Evolutionary conservation across 2,797 vertebrate genomes (phyloP).

Genomic region (Alfaro cultratus): DNA sequence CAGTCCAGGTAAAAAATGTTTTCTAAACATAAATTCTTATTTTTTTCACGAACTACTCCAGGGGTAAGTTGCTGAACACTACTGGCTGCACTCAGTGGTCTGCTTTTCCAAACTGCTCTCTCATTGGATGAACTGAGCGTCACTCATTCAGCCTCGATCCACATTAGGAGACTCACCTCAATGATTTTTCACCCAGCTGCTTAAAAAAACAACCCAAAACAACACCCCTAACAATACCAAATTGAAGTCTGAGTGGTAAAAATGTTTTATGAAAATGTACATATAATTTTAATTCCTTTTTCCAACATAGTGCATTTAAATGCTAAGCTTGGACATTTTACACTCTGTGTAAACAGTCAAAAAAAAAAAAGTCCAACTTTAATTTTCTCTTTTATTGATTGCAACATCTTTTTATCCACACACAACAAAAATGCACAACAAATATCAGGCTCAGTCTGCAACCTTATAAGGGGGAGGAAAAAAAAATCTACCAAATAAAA

Average conservation of each 20-base stretch:
- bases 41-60: conserved; percentile 27
- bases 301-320: not conserved
- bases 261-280: not conserved
- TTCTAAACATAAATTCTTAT: conserved; percentile 20
- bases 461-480: conserved; percentile 81
- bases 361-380: conserved; percentile 42
- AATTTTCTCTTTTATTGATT: conserved; percentile 92
- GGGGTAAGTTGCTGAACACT: conserved; percentile 26
- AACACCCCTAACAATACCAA: not conserved
- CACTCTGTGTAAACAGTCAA: conserved; percentile 40
- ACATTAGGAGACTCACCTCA: conserved; percentile 39
- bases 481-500: conserved; percentile 79
- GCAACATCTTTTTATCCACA: conserved; percentile 84
- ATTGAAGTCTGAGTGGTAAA: not conserved
- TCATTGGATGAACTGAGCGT: conserved; percentile 66
- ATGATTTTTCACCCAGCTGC: conserved; percentile 12
- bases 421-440: conserved; percentile 87
- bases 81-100: conserved; percentile 69
- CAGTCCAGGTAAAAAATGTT: not conserved
- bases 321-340: not conserved
- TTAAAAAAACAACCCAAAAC: not conserved
- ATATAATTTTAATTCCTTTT: not conserved
- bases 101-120: conserved; percentile 58
- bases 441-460: conserved; percentile 98
- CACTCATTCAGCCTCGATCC: conserved; percentile 57